Evolutionary conservation across 2,797 vertebrate species (phyloP), one percentile per base, ranked within the genome.

Genomic region (Lepidocolaptes lacrymiger): DNA sequence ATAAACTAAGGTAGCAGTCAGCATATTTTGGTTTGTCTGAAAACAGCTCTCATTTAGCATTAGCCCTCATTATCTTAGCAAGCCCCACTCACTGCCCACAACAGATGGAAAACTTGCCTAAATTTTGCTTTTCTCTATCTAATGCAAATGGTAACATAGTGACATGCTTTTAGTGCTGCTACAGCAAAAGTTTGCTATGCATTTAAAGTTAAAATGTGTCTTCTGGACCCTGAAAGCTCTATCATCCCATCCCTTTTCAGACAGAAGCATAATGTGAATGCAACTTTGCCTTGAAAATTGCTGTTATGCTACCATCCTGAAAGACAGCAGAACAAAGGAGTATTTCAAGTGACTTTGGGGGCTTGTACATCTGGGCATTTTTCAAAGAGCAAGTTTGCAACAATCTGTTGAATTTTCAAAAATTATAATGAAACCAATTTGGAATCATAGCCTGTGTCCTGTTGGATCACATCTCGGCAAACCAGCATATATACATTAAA

Each of bases 391-490:
- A 83, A 85, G 44, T 78, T 34, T 72, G 36, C 28, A 91, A 72
- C 51, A 78, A 62, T 89, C 79, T 88, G 82, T 22, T 93, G 56
- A 81, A 64, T 86, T 90, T 94, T 91, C 46, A 28, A 68, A 66
- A 90, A 73, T 79, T 76, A 55, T 66, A 88, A 76, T 52, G 21
- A 91, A 94, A 80, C 5, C 20, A 72, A 75, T 27, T 64, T 48
- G 68, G 62, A 88, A 75, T 34, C 58, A 77, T n/a, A 76, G 34
- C 34, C 49, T 44, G 12, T 55, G 61, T 85, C 83, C 73, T 84
- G 26, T 68, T 68, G 19, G 66, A 71, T 62, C 55, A 55, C 32
- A 56, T 55, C 28, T 93, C 46, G 68, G 41, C 27, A 80, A 64
- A 83, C 36, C 14, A 75, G 10, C 19, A 14, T 28, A 18, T 13